These are phyloP conservation scores for Melanogrammus aeglefinus DNA, from an alignment of 2,797 vertebrate genomes.

Conservation along the genomic window DNA sequence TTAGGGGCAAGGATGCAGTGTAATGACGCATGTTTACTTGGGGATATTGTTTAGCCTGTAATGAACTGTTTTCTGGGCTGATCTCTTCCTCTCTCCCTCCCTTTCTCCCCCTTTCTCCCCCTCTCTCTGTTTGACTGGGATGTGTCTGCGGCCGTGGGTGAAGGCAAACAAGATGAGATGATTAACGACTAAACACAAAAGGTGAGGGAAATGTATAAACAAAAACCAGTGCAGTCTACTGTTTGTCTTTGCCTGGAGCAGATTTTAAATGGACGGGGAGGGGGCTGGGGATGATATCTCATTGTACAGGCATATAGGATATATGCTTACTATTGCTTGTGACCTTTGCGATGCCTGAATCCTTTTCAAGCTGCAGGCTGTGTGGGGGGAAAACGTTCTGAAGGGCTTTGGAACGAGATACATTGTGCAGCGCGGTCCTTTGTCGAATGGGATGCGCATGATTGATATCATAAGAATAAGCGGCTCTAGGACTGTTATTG, in stretches of 20 bases:
- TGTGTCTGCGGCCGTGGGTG: slow-evolving; percentile 47
- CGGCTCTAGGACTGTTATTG: background rate
- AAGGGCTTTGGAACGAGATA: background rate
- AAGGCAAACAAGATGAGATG: slow-evolving; percentile 30
- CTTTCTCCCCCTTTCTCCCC: background rate
- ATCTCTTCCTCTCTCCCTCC: slow-evolving; percentile 40
- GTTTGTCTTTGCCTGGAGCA: slow-evolving; percentile 18
- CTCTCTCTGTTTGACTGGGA: slow-evolving; percentile 40
- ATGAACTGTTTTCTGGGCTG: slow-evolving; percentile 76
- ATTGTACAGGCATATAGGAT: slow-evolving; percentile 11
- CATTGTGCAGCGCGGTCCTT: background rate
- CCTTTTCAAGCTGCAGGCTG: slow-evolving; percentile 18
- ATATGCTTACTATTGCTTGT: slow-evolving; percentile 6
- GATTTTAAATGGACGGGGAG: background rate
- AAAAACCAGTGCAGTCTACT: slow-evolving; percentile 18
- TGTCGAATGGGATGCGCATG: background rate
- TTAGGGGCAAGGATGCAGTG: slow-evolving; percentile 75
- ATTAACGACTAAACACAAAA: slow-evolving; percentile 44
- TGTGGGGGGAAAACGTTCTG: slow-evolving; percentile 18
- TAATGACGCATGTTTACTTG: slow-evolving; percentile 84
- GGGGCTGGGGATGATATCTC: slow-evolving; percentile 5
- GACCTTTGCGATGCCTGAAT: slow-evolving; percentile 29
- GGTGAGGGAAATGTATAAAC: slow-evolving; percentile 22
- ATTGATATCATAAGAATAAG: background rate
- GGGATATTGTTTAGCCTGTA: slow-evolving; percentile 77